A percentile compares a stretch with the other conserved stretches of the same genome.
phyloP scores from a whole-genome alignment of 2,888 invertebrate species.

The Steinernema hermaphroditum region DNA sequence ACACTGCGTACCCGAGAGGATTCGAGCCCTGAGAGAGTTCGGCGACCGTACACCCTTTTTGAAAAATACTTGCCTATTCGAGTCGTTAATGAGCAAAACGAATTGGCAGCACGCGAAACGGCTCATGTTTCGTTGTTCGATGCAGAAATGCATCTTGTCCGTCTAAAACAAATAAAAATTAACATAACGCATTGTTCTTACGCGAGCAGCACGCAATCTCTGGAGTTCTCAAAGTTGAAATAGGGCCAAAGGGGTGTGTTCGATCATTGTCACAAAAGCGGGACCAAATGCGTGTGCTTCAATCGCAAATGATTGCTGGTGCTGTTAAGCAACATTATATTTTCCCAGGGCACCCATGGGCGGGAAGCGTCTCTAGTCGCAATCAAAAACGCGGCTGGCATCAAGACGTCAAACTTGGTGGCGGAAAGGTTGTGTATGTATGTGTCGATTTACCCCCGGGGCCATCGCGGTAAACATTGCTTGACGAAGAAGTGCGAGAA shows the following conservation, averaged over 20 bases:
- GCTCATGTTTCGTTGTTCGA: slow-evolving; percentile 41
- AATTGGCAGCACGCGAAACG: slow-evolving; percentile 46
- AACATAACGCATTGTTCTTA: no score
- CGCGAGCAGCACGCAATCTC: no score
- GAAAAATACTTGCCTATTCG: slow-evolving; percentile 36
- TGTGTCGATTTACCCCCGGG: slow-evolving; percentile 25
- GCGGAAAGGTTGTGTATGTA: slow-evolving; percentile 28
- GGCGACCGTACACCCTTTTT: not conserved
- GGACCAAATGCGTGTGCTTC: not conserved
- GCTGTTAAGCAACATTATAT: slow-evolving; percentile 23
- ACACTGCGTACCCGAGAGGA: no score
- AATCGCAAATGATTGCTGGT: slow-evolving; percentile 20
- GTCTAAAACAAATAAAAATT: slow-evolving; percentile 13
- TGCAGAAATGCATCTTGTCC: slow-evolving; percentile 38
- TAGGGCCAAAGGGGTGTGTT: no score
- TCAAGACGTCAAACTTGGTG: slow-evolving; percentile 30
- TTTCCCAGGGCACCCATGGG: slow-evolving; percentile 23
- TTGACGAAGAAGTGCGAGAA: slow-evolving; percentile 1
- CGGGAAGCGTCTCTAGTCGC: slow-evolving; percentile 27
- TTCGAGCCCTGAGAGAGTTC: no score
- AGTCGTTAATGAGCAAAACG: slow-evolving; percentile 41
- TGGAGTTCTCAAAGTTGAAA: no score
- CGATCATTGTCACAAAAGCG: no score
- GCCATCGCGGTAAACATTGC: slow-evolving; percentile 27
- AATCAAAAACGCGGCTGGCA: slow-evolving; percentile 27